phyloP scores from a whole-genome alignment of 1,140 invertebrate genomes.

The Rhagoletis pomonella region DNA sequence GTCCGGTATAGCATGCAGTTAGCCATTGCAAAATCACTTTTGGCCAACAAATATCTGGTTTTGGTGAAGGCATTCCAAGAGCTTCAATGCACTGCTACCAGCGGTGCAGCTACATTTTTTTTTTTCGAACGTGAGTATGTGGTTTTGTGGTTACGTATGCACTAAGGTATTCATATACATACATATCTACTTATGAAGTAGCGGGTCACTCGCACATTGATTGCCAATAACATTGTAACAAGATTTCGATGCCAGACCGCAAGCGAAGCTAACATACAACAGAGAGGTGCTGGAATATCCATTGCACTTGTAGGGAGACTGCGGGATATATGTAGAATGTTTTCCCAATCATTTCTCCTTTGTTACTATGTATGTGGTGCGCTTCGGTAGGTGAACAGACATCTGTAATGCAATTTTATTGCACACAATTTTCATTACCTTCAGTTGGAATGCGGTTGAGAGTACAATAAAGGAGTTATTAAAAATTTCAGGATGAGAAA shows the following conservation, averaged over 20 bases:
- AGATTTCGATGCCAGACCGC: conserved; percentile 44
- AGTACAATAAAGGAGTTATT: too few species aligned
- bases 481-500: too few species aligned
- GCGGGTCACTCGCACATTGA: not conserved
- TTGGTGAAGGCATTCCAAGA: too few species aligned
- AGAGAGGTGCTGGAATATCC: not conserved
- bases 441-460: not conserved
- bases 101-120: not conserved
- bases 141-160: not conserved
- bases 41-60: not conserved
- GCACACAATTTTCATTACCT: conserved; percentile 7
- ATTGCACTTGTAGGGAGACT: not conserved
- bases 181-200: not conserved
- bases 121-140: not conserved
- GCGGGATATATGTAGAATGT: not conserved
- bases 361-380: not conserved
- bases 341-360: not conserved
- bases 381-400: not conserved
- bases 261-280: not conserved
- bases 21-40: not conserved
- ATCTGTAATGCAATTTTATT: conserved; percentile 1
- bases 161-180: not conserved
- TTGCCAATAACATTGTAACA: conserved; percentile 19
- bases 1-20: not conserved
- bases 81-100: too few species aligned